Evolutionary conservation across 1,140 invertebrate genomes (phyloP), one percentile per base, ranked within the genome.

Genomic region (Odontomachus brunneus): DNA sequence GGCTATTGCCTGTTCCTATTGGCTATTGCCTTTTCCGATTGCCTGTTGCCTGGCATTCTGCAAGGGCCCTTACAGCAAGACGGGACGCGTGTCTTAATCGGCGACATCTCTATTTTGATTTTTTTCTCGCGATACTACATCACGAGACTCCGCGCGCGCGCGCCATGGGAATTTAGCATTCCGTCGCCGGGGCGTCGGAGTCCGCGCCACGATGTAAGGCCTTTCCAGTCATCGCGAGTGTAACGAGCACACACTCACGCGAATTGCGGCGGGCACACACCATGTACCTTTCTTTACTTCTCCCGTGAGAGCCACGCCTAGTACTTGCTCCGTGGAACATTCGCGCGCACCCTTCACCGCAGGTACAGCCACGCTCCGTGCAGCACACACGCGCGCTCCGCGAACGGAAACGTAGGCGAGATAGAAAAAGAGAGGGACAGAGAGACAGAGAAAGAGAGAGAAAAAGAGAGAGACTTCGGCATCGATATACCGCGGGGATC

Each of bases 201-300:
- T n/a, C n/a, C n/a, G 88, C 88, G 89, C 59, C 55, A 19, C 19
- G 69, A 44, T 78, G 71, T 88, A 87, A 89, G 84, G 82, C 90
- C 90, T 90, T 92, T 92, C 89, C 86, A 91, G 76, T 85, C 78
- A 84, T 89, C 86, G 75, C 86, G 83, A 86, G 84, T 86, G 74
- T 88, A 90, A 67, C 63, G 33, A 57, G 75, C n/a, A 48, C 63
- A 44, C 66, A 19, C 33, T n/a, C 38, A 44, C 44, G 51, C 33
- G 15, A 69, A 69, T 51, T 80, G 86, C 82, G 86, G 22, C 51
- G 44, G 33, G 29, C 76, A 57, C 22, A 48, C 51, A 44, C 38
- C 38, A 11, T 44, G 75, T 44, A 84, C 82, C 92, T 92, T 94
- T 94, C 93, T 92, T 92, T 93, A 92, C 90, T 93, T 91, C 91